These are phyloP conservation scores for Excalfactoria chinensis DNA, from an alignment of 2,113 vertebrate species.

Conservation along the genomic window DNA sequence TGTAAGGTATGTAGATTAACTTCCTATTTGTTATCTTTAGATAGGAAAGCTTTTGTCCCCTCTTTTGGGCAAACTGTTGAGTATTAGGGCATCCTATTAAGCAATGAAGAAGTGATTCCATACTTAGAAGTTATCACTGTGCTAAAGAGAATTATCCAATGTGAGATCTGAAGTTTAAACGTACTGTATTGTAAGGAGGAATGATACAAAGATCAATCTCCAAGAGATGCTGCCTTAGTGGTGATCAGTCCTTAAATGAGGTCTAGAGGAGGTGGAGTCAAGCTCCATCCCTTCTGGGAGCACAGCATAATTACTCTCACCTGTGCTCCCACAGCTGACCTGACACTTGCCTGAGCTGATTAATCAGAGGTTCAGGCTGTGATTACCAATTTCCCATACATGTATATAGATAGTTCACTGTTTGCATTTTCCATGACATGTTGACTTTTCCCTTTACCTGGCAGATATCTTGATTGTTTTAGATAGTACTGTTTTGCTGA, in stretches of 20 bases:
- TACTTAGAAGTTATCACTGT: neutral
- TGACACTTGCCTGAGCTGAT: no score
- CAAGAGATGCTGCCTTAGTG: no score
- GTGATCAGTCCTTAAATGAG: no score
- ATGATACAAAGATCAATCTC: no score
- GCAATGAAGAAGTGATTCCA: neutral
- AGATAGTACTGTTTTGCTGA: conserved; percentile 94
- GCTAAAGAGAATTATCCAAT: neutral
- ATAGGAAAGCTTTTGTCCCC: neutral
- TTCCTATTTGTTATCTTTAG: neutral
- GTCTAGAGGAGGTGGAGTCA: no score
- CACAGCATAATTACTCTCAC: no score
- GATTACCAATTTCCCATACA: no score
- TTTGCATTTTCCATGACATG: neutral
- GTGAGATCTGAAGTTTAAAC: neutral
- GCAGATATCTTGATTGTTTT: conserved; percentile 93
- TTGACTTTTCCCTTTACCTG: conserved; percentile 81
- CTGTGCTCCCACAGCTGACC: no score
- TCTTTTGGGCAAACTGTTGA: neutral
- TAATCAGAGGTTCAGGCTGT: no score
- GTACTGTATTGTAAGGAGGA: no score
- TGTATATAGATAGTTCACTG: neutral
- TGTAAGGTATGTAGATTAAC: neutral
- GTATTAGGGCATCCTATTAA: neutral
- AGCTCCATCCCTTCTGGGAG: no score